Evolutionary conservation across 2,888 invertebrate species (phyloP), one percentile per base, ranked within the genome.

Genomic region (Thera obeliscata): DNA sequence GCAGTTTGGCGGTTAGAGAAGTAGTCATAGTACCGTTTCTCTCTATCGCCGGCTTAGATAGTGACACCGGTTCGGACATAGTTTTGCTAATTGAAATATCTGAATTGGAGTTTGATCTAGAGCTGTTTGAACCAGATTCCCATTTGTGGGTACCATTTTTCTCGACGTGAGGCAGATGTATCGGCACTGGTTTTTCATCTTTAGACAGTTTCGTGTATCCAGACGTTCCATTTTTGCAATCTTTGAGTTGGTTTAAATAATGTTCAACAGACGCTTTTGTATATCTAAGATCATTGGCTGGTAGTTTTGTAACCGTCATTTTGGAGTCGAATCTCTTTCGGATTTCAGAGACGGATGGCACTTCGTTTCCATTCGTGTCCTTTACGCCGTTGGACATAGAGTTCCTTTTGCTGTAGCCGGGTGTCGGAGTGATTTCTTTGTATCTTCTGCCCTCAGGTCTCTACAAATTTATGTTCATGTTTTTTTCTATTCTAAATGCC

Each of bases 311-410:
- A 3, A 92, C 93, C 0, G 93, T 85, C 93, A 94, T 93, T 81
- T 93, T 93, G 3, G 84, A 75, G 80, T 95, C 95, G 83, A 94
- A 95, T 74, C 93, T 90, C 77, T 94, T 94, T 67, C 95, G 86
- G 64, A 95, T 94, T 76, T 95, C 95, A 1, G 94, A 94, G 4
- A 95, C 95, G 4, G 95, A 94, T 2, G 94, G 93, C 69, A 94
- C 89, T 74, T 94, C 94, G 78, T 95, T 95, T 12, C 95, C 95
- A 80, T 95, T 95, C 72, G 91, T 94, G 80, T 95, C 95, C 75
- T 94, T 94, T 57, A 87, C 82, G 54, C 94, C 94, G 76, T 94
- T 92, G 36, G 84, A 76, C 86, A 89, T 86, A 61, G 89, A 87
- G 78, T 78, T 83, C 62, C 89, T 81, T 81, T 91, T 90, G 81